A percentile compares a stretch with the other conserved stretches of the same genome.
phyloP scores from a whole-genome alignment of 2,113 vertebrate species.

The Rhipidura dahli region DNA sequence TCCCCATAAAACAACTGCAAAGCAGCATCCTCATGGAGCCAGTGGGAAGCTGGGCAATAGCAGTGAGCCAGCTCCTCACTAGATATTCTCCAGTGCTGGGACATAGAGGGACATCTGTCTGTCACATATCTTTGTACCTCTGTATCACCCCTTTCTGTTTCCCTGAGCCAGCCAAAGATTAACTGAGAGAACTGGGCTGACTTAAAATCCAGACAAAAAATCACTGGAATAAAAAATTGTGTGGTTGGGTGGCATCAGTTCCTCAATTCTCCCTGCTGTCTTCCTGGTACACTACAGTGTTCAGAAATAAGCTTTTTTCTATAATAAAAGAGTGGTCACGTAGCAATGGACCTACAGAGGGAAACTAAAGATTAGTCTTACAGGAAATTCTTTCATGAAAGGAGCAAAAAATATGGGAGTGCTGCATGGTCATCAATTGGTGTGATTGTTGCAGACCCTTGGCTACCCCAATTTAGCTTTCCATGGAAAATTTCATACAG shows the following conservation, averaged over 20 bases:
- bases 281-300: neutral
- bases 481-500: neutral
- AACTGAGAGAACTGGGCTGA: neutral
- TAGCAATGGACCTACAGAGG: neutral
- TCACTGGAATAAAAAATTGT: neutral
- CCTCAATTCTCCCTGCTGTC: neutral
- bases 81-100: accelerated
- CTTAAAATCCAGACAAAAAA: neutral
- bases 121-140: neutral
- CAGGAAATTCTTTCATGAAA: neutral
- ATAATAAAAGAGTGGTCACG: neutral
- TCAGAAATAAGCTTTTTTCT: neutral
- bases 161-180: neutral
- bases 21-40: neutral
- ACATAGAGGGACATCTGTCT: neutral
- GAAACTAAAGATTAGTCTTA: neutral
- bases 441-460: neutral
- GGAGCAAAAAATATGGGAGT: neutral
- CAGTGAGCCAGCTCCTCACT: neutral
- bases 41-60: neutral
- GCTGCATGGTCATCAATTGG: neutral
- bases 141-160: neutral
- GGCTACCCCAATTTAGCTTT: neutral
- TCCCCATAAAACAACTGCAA: neutral
- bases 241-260: neutral